Evolutionary conservation across 2,797 vertebrate genomes (phyloP).

Genomic region (Paedocypris micromegethes): DNA sequence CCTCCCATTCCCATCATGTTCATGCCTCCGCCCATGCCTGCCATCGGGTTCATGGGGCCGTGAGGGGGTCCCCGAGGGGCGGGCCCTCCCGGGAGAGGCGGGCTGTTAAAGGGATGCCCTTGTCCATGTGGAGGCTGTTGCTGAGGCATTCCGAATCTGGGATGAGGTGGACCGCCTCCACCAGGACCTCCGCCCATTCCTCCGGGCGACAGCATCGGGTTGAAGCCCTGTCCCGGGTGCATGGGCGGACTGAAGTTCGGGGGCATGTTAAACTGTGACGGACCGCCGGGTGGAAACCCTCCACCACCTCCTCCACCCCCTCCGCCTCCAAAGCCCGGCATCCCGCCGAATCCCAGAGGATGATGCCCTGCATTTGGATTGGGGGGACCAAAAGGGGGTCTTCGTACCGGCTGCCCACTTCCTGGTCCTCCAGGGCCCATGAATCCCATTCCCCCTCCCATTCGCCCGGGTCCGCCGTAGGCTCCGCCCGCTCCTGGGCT

Average conservation of each 20-base stretch:
- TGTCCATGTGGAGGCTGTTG: constrained; percentile 74
- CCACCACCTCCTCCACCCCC: constrained; percentile 62
- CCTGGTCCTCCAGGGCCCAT: constrained; percentile 71
- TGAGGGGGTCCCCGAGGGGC: constrained; percentile 71
- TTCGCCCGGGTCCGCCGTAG: constrained; percentile 76
- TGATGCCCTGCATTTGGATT: constrained; percentile 76
- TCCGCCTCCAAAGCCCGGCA: constrained; percentile 72
- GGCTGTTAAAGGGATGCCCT: constrained; percentile 74
- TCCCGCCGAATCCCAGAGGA: constrained; percentile 72
- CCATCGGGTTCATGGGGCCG: constrained; percentile 70
- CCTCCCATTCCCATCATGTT: constrained; percentile 49
- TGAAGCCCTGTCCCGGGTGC: constrained; percentile 74
- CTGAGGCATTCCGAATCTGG: constrained; percentile 72
- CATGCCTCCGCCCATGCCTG: constrained; percentile 61
- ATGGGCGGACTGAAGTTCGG: constrained; percentile 80
- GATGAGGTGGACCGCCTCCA: constrained; percentile 72
- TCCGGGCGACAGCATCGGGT: constrained; percentile 76
- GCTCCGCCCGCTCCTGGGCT: constrained; percentile 69
- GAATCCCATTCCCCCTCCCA: constrained; percentile 70
- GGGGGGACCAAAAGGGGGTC: constrained; percentile 75
- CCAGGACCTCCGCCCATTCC: constrained; percentile 63
- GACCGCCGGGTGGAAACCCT: constrained; percentile 76
- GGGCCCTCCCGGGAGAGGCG: constrained; percentile 68
- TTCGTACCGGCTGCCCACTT: constrained; percentile 70
- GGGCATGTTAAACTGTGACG: constrained; percentile 76